These are phyloP conservation scores for Trachemys scripta DNA, from an alignment of 2,113 vertebrate genomes.

Conservation along the genomic window DNA sequence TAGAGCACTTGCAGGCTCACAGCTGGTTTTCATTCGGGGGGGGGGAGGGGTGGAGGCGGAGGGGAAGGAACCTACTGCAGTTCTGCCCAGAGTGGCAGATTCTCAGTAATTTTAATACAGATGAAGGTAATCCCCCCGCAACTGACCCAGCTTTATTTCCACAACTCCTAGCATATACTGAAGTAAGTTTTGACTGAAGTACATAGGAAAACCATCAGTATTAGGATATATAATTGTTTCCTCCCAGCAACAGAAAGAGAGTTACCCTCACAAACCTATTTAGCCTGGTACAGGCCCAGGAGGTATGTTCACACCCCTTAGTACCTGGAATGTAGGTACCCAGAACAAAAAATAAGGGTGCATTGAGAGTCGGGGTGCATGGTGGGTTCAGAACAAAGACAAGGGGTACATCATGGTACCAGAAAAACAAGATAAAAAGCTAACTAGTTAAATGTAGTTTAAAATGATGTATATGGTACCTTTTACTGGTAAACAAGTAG, in stretches of 20 bases:
- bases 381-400: neutral
- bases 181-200: neutral
- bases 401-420: neutral
- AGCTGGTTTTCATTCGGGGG: too few species aligned
- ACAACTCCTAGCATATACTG: neutral
- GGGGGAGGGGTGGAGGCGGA: too few species aligned
- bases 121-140: too few species aligned
- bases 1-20: neutral
- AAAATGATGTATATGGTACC: neutral
- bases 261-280: neutral
- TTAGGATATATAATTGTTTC: neutral
- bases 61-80: too few species aligned
- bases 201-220: neutral
- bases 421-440: neutral
- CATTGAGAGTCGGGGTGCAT: neutral
- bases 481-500: neutral
- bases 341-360: neutral
- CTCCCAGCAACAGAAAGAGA: neutral
- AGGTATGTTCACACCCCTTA: neutral
- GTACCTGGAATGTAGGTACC: neutral
- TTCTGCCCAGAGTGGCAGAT: too few species aligned
- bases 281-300: neutral
- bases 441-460: neutral
- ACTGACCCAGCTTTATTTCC: too few species aligned
- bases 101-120: too few species aligned